Base-by-base conservation (phyloP, 2,888 invertebrate species). In the Eretmocerus hayati region DNA sequence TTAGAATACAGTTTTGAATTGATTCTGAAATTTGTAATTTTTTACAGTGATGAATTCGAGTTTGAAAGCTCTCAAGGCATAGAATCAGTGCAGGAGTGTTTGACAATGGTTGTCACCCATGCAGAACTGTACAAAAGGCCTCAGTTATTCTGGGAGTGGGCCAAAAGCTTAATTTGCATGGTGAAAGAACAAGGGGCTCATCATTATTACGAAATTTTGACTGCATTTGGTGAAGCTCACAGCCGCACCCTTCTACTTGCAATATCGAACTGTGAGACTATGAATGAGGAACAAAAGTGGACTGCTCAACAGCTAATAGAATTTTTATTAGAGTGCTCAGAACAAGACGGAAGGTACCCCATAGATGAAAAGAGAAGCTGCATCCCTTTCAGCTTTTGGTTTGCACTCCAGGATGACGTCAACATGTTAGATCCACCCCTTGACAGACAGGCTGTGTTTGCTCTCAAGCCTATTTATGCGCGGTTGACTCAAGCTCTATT, bases 361-460 rank as follows among this genome's bases (percentile, higher is more conserved):
- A 77, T 86, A 4, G 89, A 94, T 63, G 95, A 94, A 72, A 85
- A 83, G 0, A 82, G 87, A 53, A 93, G 92, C 64, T 87, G 84
- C 51, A 78, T 91, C 55, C 81, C 90, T 0, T 85, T 93, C 72
- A 87, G 88, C 3, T 90, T 93, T 71, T 94, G 94, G 94, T 94
- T 90, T 67, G 83, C 87, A 47, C 72, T 94, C 44, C 93, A 94
- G 78, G 89, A 87, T 63, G 69, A 64, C 52, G 51, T 65, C 2
- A 19, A 40, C 0, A 66, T 61, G 2, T 37, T 70, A 2, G 70
- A 71, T 39, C 43, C 56, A 4, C 68, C 67, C 0, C 18, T 63
- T 3, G 69, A 69, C 3, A 58, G 42, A 9, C 58, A 59, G 15
- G 66, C 64, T 1, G 22, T 54, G 1, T 19, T 57, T 3, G 63